Evolutionary conservation across 2,888 invertebrate genomes (phyloP).

Genomic region (Formica aserva): DNA sequence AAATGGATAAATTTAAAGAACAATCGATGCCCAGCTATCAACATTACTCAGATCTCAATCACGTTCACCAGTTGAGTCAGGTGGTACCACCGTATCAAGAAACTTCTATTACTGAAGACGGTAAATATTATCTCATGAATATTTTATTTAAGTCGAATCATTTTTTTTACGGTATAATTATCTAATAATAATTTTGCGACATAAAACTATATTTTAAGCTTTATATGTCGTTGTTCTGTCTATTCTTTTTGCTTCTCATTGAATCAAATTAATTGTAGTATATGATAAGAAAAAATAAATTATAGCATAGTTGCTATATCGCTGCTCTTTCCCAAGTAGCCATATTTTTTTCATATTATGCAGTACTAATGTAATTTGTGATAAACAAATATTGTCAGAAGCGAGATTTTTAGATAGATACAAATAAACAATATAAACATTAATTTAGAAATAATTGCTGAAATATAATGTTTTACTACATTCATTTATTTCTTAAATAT

Average conservation of each 20-base stretch:
- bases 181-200: neutral
- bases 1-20: constrained; percentile 83
- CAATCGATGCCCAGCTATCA: constrained; percentile 77
- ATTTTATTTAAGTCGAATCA: neutral
- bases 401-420: neutral
- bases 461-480: neutral
- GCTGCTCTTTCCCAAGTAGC: neutral
- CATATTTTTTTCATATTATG: neutral
- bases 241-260: neutral
- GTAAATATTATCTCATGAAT: constrained; percentile 65
- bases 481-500: neutral
- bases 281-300: neutral
- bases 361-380: neutral
- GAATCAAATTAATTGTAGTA: neutral
- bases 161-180: neutral
- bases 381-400: neutral
- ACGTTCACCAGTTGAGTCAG: constrained; percentile 82
- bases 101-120: constrained; percentile 80
- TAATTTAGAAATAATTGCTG: neutral
- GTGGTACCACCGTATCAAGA: constrained; percentile 79
- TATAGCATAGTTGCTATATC: neutral
- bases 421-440: neutral
- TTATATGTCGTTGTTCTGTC: neutral
- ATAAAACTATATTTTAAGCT: neutral
- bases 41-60: constrained; percentile 80